Evolutionary conservation across 2,888 invertebrate genomes (phyloP).

Genomic region (Clunio marinus): DNA sequence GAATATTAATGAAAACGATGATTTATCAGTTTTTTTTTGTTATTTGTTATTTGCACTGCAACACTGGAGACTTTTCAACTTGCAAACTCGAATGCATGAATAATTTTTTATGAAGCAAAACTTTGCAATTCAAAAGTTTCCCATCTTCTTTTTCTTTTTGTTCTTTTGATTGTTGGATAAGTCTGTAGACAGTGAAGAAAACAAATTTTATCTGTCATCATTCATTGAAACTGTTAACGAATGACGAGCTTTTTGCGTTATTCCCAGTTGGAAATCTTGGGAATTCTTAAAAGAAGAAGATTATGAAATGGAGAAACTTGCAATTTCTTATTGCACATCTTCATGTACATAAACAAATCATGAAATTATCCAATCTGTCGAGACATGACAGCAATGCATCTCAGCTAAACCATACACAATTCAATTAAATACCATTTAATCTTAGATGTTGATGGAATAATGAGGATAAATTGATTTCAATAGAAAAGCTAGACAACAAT

Average conservation of each 20-base stretch:
- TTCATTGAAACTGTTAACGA: slow-evolving; percentile 12
- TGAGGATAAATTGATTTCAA: slow-evolving; percentile 21
- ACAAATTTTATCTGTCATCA: slow-evolving; percentile 36
- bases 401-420: not conserved
- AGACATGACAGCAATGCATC: not conserved
- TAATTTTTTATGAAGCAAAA: not conserved
- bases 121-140: slow-evolving; percentile 1
- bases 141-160: not conserved
- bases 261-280: not conserved
- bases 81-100: not conserved
- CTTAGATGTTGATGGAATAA: slow-evolving; percentile 18
- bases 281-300: not conserved
- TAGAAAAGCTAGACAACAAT: slow-evolving; percentile 22
- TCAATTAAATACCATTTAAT: slow-evolving; percentile 31
- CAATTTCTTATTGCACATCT: too few relatives aligned
- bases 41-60: not conserved
- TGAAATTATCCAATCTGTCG: slow-evolving; percentile 30
- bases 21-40: not conserved
- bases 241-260: not conserved
- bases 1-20: not conserved
- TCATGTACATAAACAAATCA: slow-evolving; percentile 5
- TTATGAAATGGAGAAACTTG: too few relatives aligned
- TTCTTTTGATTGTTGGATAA: not conserved
- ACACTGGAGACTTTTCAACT: too few relatives aligned
- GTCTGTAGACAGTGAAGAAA: slow-evolving; percentile 6